A percentile compares a stretch with the other conserved stretches of the same genome.
These are phyloP conservation scores for Eupleurogrammus muticus DNA, from an alignment of 2,797 vertebrate species.

Conservation along the genomic window DNA sequence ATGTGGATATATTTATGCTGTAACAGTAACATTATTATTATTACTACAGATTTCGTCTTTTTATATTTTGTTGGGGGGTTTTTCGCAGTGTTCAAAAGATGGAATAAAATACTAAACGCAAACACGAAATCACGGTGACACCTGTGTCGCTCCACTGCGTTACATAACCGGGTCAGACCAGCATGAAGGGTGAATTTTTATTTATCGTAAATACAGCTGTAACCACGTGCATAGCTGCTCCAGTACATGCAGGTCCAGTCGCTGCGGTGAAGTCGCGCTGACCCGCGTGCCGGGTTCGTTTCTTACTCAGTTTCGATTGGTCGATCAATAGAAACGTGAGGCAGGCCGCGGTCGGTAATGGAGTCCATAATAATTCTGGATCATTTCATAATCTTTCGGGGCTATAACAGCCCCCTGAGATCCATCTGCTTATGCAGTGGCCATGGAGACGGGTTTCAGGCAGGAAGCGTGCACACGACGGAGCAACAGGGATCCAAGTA, in stretches of 20 bases:
- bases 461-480: slow-evolving; percentile 42
- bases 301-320: neutral
- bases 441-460: slow-evolving; percentile 68
- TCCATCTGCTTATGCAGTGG: slow-evolving; percentile 62
- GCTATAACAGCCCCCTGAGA: slow-evolving; percentile 34
- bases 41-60: too few species aligned
- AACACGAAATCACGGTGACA: neutral
- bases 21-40: too few species aligned
- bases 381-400: slow-evolving; percentile 19
- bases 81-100: too few species aligned
- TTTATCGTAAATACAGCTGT: neutral
- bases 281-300: neutral
- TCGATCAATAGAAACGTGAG: neutral
- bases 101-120: too few species aligned
- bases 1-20: too few species aligned
- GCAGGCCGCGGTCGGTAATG: neutral
- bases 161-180: neutral
- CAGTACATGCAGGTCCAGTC: neutral
- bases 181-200: neutral
- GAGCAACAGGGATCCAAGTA: slow-evolving; percentile 4
- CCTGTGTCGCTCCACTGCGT: neutral
- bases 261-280: neutral
- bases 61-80: too few species aligned
- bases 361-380: slow-evolving; percentile 32
- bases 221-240: neutral